Base-by-base conservation (phyloP, 2,113 vertebrate species). In the Riparia riparia region DNA sequence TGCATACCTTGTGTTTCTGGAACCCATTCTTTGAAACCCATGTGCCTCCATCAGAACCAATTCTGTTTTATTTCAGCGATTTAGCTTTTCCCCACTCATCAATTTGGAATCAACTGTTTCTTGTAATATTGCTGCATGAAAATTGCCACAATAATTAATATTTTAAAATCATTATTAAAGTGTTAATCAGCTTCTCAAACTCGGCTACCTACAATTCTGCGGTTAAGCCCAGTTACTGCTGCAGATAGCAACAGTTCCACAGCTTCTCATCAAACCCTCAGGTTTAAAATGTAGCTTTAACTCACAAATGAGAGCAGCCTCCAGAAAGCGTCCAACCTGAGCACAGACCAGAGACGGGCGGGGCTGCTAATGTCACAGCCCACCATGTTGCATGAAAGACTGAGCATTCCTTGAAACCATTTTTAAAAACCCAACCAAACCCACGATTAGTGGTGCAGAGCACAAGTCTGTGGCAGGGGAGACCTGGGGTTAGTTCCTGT, bases 131-230 rank as follows among this genome's bases (percentile, higher is more conserved):
- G 17, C 2, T 61, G 64, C 45, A 81, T 44, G 22, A 86, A 24
- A 21, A 66, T 14, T 28, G 11, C 18, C 53, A 56, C 20, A 41
- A 49, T 17, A 73, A 70, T 17, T 10, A 72, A 9, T 17, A 3
- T 14, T 53, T 73, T 7, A 0, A 5, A 86, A 81, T 19, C 0
- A 0, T 41, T 60, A 77, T 10, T 61, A 54, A 34, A 42, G 10
- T 3, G 19, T 32, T 34, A 82, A 34, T 57, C 22, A 50, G 78
- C 81, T 47, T 89, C 53, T 82, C 61, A n/a, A 41, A 53, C 37
- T 51, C 18, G 2, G 24, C 51, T 41, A 49, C 37, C 64, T 61
- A 39, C 42, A 64, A 19, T 5, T 41, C 60, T 68, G 45, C 24
- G 69, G 54, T 39, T 44, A 14, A 41, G 34, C 7, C 12, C 1